Evolutionary conservation across 2,113 vertebrate genomes (phyloP).

Genomic region (Microcebus murinus): DNA sequence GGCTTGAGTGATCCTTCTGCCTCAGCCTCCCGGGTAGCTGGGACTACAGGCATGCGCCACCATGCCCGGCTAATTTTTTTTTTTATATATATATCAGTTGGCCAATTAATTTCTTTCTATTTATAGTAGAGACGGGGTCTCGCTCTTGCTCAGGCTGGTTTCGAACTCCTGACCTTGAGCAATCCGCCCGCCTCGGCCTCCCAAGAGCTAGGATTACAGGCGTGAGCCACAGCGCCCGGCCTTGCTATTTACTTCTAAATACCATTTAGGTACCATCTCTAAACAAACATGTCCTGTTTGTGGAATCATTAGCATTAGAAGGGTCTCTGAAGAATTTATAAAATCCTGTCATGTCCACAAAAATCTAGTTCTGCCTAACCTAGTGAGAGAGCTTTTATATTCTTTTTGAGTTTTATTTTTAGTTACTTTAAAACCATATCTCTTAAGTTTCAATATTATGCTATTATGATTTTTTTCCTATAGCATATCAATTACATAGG

Average conservation of each 20-base stretch:
- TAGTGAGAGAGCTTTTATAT: not conserved
- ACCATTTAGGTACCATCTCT: not conserved
- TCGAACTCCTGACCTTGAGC: too few species aligned
- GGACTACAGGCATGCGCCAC: too few species aligned
- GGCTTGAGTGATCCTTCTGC: too few species aligned
- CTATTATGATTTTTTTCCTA: not conserved
- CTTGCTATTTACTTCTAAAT: not conserved
- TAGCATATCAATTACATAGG: not conserved
- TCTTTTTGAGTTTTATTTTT: not conserved
- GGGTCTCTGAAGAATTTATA: not conserved
- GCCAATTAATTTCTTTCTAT: too few species aligned
- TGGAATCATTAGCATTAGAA: not conserved
- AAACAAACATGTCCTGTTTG: not conserved
- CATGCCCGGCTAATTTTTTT: too few species aligned
- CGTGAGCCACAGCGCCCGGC: too few species aligned
- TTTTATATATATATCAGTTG: too few species aligned
- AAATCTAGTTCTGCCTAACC: not conserved
- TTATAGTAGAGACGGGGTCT: too few species aligned
- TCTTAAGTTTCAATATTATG: not conserved
- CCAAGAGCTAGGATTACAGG: too few species aligned
- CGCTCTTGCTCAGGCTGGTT: too few species aligned
- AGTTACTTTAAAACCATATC: not conserved
- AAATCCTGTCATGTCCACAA: not conserved
- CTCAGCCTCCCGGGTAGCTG: too few species aligned
- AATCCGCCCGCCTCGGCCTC: too few species aligned